These are phyloP conservation scores for Hystrix cristata DNA, from an alignment of 2,113 vertebrate genomes.

Conservation along the genomic window DNA sequence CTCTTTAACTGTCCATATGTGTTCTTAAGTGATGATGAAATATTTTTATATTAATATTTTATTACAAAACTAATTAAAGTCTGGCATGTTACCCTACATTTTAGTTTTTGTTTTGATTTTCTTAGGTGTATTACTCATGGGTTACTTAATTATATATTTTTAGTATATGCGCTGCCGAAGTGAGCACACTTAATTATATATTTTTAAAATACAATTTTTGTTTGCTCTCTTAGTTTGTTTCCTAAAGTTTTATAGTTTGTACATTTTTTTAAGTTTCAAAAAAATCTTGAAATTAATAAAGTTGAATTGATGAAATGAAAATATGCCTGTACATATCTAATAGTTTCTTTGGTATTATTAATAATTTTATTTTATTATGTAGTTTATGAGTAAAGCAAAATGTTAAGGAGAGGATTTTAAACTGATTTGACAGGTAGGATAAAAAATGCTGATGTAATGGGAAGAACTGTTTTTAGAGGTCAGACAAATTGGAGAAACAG, in stretches of 20 bases:
- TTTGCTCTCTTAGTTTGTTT: not conserved
- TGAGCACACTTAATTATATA: not conserved
- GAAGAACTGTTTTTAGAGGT: conserved; percentile 42
- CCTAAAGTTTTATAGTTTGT: not conserved
- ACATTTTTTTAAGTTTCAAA: not conserved
- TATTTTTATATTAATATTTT: not conserved
- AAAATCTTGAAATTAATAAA: not conserved
- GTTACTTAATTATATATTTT: not conserved
- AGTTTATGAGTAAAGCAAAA: not conserved
- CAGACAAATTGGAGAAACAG: not conserved
- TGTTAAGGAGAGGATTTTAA: conserved; percentile 8
- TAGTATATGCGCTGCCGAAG: not conserved
- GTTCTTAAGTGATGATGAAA: conserved; percentile 8
- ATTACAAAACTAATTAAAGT: not conserved
- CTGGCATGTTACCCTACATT: not conserved
- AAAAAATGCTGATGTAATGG: not conserved
- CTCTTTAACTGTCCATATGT: not conserved
- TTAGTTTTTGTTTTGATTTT: not conserved
- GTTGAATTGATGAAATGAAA: not conserved
- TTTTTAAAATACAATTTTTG: not conserved
- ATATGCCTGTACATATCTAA: fast-evolving
- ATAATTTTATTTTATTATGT: not conserved
- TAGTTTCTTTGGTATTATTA: not conserved
- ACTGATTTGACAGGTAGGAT: not conserved
- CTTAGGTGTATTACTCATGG: not conserved